Base-by-base conservation (phyloP, 2,797 vertebrate species). In the Lateolabrax maculatus region DNA sequence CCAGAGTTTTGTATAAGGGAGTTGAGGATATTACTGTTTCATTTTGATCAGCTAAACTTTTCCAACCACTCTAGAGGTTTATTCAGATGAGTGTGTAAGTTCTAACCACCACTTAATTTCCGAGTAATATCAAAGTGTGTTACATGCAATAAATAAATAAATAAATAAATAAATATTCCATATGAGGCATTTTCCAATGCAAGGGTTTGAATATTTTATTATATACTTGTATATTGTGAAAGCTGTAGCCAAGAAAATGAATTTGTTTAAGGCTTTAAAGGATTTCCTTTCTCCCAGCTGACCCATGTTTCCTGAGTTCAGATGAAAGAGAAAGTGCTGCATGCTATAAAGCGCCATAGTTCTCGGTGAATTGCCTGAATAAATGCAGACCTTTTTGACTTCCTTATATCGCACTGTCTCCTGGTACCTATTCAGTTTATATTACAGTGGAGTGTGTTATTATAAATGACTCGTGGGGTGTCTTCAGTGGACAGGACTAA, bases 331-430 rank as follows among this genome's bases (percentile, higher is more conserved):
- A 86, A 84, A 83, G 71, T 86, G 86, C 85, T 82, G 86, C 87
- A 87, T 87, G 71, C 86, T 86, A 71, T 92, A 89, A 93, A 92
- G 89, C 3, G 67, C 84, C 71, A 25, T 41, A 18, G 85, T 9
- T 83, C 80, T 88, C 2, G 0, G 51, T 66, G 71, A 84, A 87
- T 62, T 76, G 82, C 75, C 73, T 71, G 77, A 81, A 83, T 85
- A 91, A 92, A 86, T 62, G 77, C 81, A 79, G 82, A 86, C 80
- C 80, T 86, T 88, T 92, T 72, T 86, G 87, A 89, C 85, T 88
- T 74, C 48, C 63, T 83, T 89, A 69, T 81, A 87, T 69, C 57
- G 13, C 51, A 1, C 4, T 9, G 81, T 92, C 90, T 92, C 90
- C 74, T 51, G 84, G 74, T 85, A 61, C 78, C 87, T 62, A 83